Evolutionary conservation across 23 tunicate genomes (phyloP).

Genomic region (Halocynthia aurantium): DNA sequence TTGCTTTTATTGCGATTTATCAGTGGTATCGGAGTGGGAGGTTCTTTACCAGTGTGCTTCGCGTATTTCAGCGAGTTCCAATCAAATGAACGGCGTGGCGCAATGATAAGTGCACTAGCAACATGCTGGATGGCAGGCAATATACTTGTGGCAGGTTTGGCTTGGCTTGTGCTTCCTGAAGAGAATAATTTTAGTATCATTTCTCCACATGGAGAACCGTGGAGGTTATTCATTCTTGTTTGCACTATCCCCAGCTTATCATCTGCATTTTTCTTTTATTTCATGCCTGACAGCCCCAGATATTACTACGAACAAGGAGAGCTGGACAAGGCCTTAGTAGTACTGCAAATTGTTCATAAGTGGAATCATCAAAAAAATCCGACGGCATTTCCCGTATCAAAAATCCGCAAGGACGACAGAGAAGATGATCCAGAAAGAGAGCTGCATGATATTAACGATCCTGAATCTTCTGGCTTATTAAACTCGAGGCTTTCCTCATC

Average conservation of each 20-base stretch:
- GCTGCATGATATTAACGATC: not conserved
- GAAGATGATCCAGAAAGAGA: not conserved
- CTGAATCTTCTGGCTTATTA: not conserved
- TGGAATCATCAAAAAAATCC: constrained; percentile 32
- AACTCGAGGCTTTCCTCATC: not conserved
- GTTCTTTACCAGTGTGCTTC: constrained; percentile 80
- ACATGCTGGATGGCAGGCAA: constrained; percentile 96
- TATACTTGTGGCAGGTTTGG: constrained; percentile 56
- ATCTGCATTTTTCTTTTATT: constrained; percentile 48
- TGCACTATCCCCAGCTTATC: constrained; percentile 75
- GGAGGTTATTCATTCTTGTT: constrained; percentile 67
- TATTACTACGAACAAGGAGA: constrained; percentile 45
- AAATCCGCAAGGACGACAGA: too few relatives aligned
- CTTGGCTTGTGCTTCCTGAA: constrained; percentile 45
- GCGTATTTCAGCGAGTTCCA: constrained; percentile 91
- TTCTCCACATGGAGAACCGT: constrained; percentile 57
- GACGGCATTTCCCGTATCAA: not conserved
- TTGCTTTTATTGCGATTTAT: constrained; percentile 46
- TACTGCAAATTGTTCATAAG: constrained; percentile 27
- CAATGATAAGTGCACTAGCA: constrained; percentile 93
- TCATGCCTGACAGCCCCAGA: constrained; percentile 90
- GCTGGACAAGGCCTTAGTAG: constrained; percentile 31
- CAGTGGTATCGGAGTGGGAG: constrained; percentile 91
- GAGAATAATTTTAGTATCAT: constrained; percentile 1
- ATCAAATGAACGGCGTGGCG: constrained; percentile 52